phyloP scores from a whole-genome alignment of 2,888 invertebrate species.

The Tetramorium bicarinatum region DNA sequence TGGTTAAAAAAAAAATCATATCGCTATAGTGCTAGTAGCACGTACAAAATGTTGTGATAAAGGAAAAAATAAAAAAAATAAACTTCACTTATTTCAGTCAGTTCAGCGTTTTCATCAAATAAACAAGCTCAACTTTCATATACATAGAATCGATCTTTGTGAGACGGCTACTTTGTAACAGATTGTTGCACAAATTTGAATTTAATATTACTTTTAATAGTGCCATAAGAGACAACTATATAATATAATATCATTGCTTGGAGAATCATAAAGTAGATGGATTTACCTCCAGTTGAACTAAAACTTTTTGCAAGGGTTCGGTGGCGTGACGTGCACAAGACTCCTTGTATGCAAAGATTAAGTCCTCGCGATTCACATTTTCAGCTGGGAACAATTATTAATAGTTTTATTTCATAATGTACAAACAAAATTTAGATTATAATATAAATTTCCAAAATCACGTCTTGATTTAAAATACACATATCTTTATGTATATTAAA shows the following conservation, averaged over 20 bases:
- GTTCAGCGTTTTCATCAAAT: slow-evolving; percentile 12
- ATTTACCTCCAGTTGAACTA: slow-evolving; percentile 91
- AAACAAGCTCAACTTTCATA: slow-evolving; percentile 30
- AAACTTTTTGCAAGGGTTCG: slow-evolving; percentile 90
- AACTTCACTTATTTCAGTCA: slow-evolving; percentile 15
- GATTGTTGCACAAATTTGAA: slow-evolving; percentile 3
- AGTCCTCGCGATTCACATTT: slow-evolving; percentile 90
- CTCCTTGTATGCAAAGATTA: slow-evolving; percentile 91
- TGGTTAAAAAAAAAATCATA: slow-evolving; percentile 17
- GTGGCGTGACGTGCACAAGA: slow-evolving; percentile 92
- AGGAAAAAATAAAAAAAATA: slow-evolving; percentile 16
- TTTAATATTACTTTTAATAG: slow-evolving; percentile 27
- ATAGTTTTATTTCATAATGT: slow-evolving; percentile 28
- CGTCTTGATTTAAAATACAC: neutral
- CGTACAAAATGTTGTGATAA: slow-evolving; percentile 10
- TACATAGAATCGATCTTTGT: slow-evolving; percentile 7
- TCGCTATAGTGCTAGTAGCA: neutral
- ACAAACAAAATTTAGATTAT: slow-evolving; percentile 21
- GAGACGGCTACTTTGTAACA: slow-evolving; percentile 24
- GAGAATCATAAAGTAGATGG: slow-evolving; percentile 13
- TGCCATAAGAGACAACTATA: neutral
- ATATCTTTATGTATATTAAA: neutral
- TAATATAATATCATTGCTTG: neutral
- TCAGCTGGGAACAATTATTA: slow-evolving; percentile 88
- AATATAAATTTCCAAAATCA: slow-evolving; percentile 8